Percentiles rank a stretch among this genome's conserved stretches.
Evolutionary conservation across 2,888 invertebrate genomes (phyloP).

Genomic region (Imbricaverruca yamaguchii): DNA sequence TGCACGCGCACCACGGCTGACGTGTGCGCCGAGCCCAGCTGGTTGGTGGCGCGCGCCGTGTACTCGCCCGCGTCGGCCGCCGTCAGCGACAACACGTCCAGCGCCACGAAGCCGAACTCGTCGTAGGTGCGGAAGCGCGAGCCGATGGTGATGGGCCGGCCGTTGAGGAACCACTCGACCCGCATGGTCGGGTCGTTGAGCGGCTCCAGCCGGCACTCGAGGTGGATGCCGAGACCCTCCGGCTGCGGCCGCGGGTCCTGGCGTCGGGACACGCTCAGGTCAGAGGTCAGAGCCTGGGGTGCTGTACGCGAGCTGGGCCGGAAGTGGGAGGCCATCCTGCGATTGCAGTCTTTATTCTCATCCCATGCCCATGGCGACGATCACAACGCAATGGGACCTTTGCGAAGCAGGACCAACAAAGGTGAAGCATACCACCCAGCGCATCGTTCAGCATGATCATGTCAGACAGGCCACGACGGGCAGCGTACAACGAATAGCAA

Average conservation of each 20-base stretch:
- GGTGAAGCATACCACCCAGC: too few species aligned
- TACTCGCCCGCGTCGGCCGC: slow-evolving; percentile 94
- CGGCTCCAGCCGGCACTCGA: slow-evolving; percentile 85
- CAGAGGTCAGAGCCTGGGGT: too few species aligned
- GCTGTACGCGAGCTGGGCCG: too few species aligned
- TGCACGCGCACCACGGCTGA: slow-evolving; percentile 71
- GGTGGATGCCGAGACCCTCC: slow-evolving; percentile 82
- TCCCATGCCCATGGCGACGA: too few species aligned
- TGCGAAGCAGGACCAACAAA: too few species aligned
- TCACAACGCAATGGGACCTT: too few species aligned
- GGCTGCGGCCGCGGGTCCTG: slow-evolving; percentile 75
- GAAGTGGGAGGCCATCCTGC: too few species aligned
- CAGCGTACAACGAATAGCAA: too few species aligned
- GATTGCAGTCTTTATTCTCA: too few species aligned
- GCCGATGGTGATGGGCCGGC: slow-evolving; percentile 47
- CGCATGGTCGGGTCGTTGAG: slow-evolving; percentile 94
- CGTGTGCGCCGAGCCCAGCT: slow-evolving; percentile 84
- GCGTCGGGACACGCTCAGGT: slow-evolving; percentile 17
- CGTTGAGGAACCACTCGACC: slow-evolving; percentile 94
- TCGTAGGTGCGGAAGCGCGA: slow-evolving; percentile 90
- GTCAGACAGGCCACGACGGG: too few species aligned
- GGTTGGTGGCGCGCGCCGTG: slow-evolving; percentile 86
- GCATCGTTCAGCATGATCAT: too few species aligned
- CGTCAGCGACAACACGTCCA: slow-evolving; percentile 89
- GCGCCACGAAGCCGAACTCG: slow-evolving; percentile 94